Base-by-base conservation (phyloP, 1,140 invertebrate species). In the Drosophila pseudoananassae region DNA sequence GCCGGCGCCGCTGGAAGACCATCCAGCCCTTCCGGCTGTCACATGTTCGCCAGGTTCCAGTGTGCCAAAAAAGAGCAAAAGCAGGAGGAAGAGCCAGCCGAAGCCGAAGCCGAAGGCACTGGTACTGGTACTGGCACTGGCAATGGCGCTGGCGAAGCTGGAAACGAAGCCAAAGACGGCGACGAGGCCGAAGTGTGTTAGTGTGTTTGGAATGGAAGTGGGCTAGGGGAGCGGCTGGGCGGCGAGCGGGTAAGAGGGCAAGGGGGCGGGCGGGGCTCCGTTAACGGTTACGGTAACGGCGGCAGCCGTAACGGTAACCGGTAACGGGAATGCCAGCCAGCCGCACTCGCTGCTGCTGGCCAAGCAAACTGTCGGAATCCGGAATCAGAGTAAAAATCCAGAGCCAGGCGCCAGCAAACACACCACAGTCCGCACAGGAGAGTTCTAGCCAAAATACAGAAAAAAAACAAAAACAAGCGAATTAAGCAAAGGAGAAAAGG, bases 1-100 rank as follows among this genome's bases (percentile, higher is more conserved):
- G 83, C 63, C 23, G 76, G 83, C 83, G 78, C 45, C 52, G 68
- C 49, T 87, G 83, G 83, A 87, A 88, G 65, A 59, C 49, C 58
- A 52, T 61, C 52, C 73, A 75, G 56, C 12, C 23, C 14, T 4
- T 15, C 63, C 40, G 52, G 43, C 71, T 64, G 64, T 87, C 82
- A 84, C 80, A 84, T 84, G 80, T 84, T 84, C 66, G 52, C 36
- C 29, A 7, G 14, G 14, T 87, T 87, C 82, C 82, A 87, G 85
- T 87, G 82, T 87, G 83, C 82, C 78, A 85, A 71, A 85, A 79
- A 77, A 61, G 55, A 61, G 63, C 65, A 68, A 68, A 47, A 46
- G 38, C 27, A 54, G 55, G 52, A 49, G 33, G 29, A 74, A 40
- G 53, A 47, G 38, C 12, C 27, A 55, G 51, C 64, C 51, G 27